Evolutionary conservation across 2,113 vertebrate species (phyloP).

Genomic region (Amblyopsis rosae): DNA sequence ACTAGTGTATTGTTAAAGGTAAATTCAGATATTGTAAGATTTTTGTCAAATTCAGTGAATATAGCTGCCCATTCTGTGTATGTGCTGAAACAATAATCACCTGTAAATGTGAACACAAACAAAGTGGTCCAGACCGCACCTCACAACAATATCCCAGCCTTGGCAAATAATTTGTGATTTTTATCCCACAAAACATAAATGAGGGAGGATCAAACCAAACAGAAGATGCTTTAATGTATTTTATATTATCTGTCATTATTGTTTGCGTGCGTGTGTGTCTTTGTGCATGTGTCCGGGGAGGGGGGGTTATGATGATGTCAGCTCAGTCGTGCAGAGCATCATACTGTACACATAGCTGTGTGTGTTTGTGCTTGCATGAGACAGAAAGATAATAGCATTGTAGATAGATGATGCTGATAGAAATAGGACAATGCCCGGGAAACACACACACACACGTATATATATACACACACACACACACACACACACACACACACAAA

Average conservation of each 20-base stretch:
- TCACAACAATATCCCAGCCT: no score
- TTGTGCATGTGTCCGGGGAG: background rate
- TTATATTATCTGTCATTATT: background rate
- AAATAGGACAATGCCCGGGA: conserved; percentile 4
- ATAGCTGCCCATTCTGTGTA: no score
- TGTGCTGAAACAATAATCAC: no score
- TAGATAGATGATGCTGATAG: conserved; percentile 22
- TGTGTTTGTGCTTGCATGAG: conserved; percentile 15
- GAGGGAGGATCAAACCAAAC: background rate
- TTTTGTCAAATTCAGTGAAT: no score
- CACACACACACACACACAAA: conserved; percentile 5
- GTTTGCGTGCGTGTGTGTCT: background rate
- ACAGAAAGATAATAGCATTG: background rate
- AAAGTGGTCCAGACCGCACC: no score
- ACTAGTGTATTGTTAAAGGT: no score
- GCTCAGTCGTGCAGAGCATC: conserved; percentile 15
- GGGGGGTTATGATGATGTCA: background rate
- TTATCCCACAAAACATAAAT: background rate
- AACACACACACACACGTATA: background rate
- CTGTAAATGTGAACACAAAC: no score
- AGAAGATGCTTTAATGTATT: background rate
- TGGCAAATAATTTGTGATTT: background rate
- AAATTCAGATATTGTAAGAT: no score
- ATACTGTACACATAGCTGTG: conserved; percentile 3
- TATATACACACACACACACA: background rate